Percentiles rank a stretch among this genome's conserved stretches.
Evolutionary conservation across 2,113 vertebrate species (phyloP).

Genomic region (Suncus etruscus): DNA sequence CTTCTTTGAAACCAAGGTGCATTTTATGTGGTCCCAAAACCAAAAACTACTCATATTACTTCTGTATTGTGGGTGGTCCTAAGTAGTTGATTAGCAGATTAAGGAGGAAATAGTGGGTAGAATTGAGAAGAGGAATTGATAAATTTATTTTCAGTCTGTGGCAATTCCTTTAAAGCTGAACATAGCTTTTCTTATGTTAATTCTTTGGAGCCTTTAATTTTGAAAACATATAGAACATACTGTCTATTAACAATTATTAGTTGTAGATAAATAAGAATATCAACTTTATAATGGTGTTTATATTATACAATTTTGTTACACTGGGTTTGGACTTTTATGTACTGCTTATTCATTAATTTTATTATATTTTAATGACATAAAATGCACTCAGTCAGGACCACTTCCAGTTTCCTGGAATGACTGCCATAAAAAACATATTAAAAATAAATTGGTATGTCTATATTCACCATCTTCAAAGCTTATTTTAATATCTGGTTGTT

Average conservation of each 20-base stretch:
- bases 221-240: not conserved
- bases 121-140: not conserved
- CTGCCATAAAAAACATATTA: constrained; percentile 73
- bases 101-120: not conserved
- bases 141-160: not conserved
- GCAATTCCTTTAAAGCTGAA: not conserved
- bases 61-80: not conserved
- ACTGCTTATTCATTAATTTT: constrained; percentile 72
- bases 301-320: constrained; percentile 54
- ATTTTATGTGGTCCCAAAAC: too few species aligned
- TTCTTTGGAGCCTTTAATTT: constrained; percentile 8
- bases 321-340: constrained; percentile 71
- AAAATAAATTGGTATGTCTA: constrained; percentile 48
- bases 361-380: constrained; percentile 65
- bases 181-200: not conserved
- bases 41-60: not conserved
- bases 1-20: too few species aligned
- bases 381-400: constrained; percentile 47
- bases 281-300: constrained; percentile 58
- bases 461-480: constrained; percentile 67
- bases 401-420: constrained; percentile 63
- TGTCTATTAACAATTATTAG: not conserved
- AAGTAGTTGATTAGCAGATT: not conserved
- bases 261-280: not conserved
- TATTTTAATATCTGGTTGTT: constrained; percentile 60